Conservation (phyloP, 2,113 vertebrate species). For the Hylia prasina region DNA sequence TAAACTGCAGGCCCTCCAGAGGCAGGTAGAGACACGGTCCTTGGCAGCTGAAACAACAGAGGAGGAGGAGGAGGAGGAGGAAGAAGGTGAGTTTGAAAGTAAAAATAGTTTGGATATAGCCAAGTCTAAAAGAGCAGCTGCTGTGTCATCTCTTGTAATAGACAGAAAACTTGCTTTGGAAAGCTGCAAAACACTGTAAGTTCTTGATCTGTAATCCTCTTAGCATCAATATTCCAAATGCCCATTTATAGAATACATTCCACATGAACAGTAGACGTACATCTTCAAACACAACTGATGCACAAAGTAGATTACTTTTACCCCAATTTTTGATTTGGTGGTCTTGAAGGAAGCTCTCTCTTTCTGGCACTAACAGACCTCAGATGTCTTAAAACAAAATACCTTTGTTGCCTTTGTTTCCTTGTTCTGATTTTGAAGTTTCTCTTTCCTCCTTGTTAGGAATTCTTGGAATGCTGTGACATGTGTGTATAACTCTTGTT, state of each 20-base stretch:
- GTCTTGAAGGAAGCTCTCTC: not conserved
- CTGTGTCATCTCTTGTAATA: not conserved
- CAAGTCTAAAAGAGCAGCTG: not conserved
- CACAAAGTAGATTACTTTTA: not conserved
- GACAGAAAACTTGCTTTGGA: not conserved
- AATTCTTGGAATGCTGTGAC: not conserved
- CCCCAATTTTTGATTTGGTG: not conserved
- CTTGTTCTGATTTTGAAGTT: not conserved
- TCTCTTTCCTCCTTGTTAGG: not conserved
- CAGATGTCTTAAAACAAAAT: not conserved
- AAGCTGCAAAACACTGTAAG: not conserved
- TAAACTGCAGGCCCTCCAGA: constrained; percentile 96
- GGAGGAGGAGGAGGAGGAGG: constrained; percentile 88
- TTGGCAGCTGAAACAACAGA: constrained; percentile 90
- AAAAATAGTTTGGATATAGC: not conserved
- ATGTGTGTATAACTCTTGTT: not conserved
- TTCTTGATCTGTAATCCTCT: not conserved
- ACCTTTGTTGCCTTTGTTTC: not conserved
- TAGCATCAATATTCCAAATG: not conserved
- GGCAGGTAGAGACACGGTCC: constrained; percentile 94
- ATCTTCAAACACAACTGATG: not conserved
- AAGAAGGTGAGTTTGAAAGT: constrained; percentile 75
- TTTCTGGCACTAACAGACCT: not conserved
- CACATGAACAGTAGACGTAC: not conserved
- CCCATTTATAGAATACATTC: not conserved